A percentile compares a stretch with the other conserved stretches of the same genome.
phyloP scores from a whole-genome alignment of 2,113 vertebrate genomes.

The Nesoenas mayeri region DNA sequence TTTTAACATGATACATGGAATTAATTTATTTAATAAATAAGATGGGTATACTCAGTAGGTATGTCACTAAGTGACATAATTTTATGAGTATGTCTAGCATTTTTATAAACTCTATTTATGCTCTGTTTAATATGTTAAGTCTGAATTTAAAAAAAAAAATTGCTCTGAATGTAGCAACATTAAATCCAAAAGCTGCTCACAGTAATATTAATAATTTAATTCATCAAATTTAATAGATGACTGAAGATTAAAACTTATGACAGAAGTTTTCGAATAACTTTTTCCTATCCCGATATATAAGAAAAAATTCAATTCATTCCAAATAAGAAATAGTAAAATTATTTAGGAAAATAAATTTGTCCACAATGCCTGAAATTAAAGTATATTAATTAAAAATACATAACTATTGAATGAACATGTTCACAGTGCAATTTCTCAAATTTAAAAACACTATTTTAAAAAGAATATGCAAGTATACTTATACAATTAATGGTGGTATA shows the following conservation, averaged over 20 bases:
- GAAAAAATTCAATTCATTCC: neutral
- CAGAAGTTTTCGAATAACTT: neutral
- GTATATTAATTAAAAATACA: neutral
- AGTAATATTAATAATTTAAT: neutral
- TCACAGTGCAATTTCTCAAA: neutral
- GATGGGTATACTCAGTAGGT: neutral
- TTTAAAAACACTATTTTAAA: neutral
- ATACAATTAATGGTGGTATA: neutral
- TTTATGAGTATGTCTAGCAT: neutral
- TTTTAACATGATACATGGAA: neutral
- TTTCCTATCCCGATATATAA: neutral
- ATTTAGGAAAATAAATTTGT: neutral
- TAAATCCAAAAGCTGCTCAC: neutral
- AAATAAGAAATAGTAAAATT: neutral
- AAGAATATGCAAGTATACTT: neutral
- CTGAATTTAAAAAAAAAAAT: neutral
- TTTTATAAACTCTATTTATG: neutral
- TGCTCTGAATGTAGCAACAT: neutral
- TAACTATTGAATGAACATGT: neutral
- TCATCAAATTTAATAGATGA: neutral
- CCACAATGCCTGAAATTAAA: neutral
- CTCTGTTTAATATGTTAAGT: neutral
- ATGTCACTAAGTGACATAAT: neutral
- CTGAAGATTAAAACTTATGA: neutral
- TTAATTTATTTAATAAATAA: neutral